A percentile compares a stretch with the other conserved stretches of the same genome.
phyloP scores from a whole-genome alignment of 2,113 vertebrate genomes.

The Pelobates fuscus region DNA sequence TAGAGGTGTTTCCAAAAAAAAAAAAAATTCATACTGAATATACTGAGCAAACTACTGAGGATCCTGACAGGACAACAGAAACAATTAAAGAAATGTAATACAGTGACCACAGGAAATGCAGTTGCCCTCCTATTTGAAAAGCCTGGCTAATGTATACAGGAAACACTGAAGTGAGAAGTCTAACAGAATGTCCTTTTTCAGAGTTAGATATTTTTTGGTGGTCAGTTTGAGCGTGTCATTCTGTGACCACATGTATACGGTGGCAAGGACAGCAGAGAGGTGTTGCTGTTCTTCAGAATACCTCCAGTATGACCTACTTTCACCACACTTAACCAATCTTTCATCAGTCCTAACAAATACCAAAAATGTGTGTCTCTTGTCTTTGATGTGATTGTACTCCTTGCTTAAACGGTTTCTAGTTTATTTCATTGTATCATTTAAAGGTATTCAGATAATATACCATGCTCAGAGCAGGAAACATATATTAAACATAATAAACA shows the following conservation, averaged over 20 bases:
- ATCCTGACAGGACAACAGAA: no score
- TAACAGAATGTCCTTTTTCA: neutral
- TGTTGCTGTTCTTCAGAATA: neutral
- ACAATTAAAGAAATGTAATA: neutral
- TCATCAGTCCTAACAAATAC: no score
- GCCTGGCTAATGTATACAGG: neutral
- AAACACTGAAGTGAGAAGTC: neutral
- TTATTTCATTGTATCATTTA: no score
- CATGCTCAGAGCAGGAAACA: no score
- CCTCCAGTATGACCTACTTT: neutral
- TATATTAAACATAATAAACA: no score
- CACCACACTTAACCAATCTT: neutral
- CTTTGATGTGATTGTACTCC: no score
- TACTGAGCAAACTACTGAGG: no score
- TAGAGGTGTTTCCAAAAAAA: no score
- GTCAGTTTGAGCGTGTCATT: neutral
- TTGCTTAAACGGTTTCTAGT: no score
- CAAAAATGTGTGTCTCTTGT: no score
- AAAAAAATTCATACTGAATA: no score
- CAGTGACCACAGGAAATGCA: neutral
- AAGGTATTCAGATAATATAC: no score
- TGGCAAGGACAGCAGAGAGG: neutral
- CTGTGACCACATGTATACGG: neutral
- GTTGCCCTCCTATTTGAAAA: neutral
- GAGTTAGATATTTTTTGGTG: neutral